phyloP scores from a whole-genome alignment of 2,888 invertebrate genomes.

The Leucania comma region DNA sequence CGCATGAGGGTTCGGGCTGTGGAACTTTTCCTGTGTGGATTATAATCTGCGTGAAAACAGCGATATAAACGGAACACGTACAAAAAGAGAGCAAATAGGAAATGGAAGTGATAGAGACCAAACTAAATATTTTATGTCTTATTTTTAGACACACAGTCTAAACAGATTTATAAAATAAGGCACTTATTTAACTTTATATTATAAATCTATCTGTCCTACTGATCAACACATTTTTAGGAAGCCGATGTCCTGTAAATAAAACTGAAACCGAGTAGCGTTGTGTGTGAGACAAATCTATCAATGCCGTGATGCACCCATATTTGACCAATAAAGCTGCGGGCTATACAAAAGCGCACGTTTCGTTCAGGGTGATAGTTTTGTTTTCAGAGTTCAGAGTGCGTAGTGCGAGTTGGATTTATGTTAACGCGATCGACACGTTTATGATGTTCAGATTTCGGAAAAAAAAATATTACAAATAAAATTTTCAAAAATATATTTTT shows the following conservation, averaged over 20 bases:
- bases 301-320: not conserved
- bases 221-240: not conserved
- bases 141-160: no score
- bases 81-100: no score
- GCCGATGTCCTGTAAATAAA: not conserved
- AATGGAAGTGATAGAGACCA: no score
- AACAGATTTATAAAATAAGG: no score
- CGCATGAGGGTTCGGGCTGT: constrained; percentile 9
- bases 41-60: not conserved
- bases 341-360: not conserved
- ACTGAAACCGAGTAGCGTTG: not conserved
- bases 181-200: no score
- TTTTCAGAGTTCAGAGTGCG: not conserved
- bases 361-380: not conserved
- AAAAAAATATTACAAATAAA: no score
- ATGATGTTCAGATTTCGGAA: no score
- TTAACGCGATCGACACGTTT: no score
- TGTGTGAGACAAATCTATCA: constrained; percentile 6
- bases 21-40: not conserved
- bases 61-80: no score
- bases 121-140: no score
- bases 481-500: no score
- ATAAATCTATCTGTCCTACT: not conserved
- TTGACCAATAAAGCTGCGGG: constrained; percentile 13
- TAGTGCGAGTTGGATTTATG: no score